A percentile compares a stretch with the other conserved stretches of the same genome.
These are phyloP conservation scores for Synanthedon myopaeformis DNA, from an alignment of 2,888 invertebrate genomes.

Conservation along the genomic window DNA sequence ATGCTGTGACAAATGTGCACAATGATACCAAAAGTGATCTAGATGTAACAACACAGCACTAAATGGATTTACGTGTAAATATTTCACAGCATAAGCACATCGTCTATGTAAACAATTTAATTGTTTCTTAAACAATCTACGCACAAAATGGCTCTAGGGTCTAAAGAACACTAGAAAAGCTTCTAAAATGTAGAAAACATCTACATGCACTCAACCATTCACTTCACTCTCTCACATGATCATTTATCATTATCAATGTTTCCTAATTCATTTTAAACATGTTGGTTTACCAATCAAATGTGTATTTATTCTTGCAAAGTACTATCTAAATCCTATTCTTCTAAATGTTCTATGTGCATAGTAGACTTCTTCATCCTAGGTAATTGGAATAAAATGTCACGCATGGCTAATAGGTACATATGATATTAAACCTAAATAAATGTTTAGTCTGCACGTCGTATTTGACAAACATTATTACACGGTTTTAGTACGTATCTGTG, in stretches of 20 bases:
- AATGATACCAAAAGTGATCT: background rate
- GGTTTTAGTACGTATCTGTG: constrained; percentile 47
- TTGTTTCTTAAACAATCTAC: constrained; percentile 12
- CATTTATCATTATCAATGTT: constrained; percentile 45
- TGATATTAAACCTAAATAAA: constrained; percentile 47
- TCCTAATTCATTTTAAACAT: constrained; percentile 26
- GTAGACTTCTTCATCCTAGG: constrained; percentile 33
- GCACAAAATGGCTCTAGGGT: constrained; percentile 59
- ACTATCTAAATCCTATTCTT: constrained; percentile 18
- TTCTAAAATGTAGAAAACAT: constrained; percentile 26
- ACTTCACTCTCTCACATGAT: constrained; percentile 44
- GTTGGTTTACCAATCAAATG: constrained; percentile 35
- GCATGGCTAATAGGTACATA: constrained; percentile 59
- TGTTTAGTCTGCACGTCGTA: constrained; percentile 69
- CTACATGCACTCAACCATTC: constrained; percentile 42
- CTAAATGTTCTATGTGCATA: constrained; percentile 41
- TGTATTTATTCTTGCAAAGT: constrained; percentile 35
- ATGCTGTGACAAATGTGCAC: background rate
- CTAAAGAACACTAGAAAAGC: constrained; percentile 36
- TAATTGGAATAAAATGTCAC: constrained; percentile 30
- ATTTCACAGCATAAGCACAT: background rate
- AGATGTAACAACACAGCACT: background rate
- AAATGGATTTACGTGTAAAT: background rate
- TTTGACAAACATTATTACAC: constrained; percentile 39
- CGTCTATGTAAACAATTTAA: background rate